phyloP scores from a whole-genome alignment of 2,113 vertebrate genomes.

The Choloepus hoffmanni region DNA sequence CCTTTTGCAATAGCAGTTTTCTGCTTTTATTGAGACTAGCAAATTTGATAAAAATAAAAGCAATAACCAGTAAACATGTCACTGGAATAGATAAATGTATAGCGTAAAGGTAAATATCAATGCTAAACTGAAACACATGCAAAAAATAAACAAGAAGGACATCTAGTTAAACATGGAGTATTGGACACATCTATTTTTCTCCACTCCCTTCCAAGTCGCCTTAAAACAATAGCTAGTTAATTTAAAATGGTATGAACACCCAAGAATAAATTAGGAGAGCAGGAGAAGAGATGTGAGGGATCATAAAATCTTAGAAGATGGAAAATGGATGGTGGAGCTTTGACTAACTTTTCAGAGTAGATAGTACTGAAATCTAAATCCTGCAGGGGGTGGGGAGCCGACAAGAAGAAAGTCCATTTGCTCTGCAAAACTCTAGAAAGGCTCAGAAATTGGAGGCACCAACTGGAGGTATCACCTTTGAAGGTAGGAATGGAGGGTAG shows the following conservation, averaged over 20 bases:
- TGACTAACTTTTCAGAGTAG: not conserved
- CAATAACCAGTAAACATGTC: not conserved
- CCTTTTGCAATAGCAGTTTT: not conserved
- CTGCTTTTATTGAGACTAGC: not conserved
- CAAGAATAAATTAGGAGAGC: not conserved
- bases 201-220: not conserved
- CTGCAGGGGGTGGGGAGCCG: not conserved
- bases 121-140: not conserved
- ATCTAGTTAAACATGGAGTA: not conserved
- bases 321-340: not conserved
- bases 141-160: not conserved
- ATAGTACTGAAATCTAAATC: not conserved
- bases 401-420: not conserved
- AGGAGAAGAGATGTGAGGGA: not conserved
- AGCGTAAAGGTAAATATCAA: conserved; percentile 25
- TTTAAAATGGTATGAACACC: not conserved
- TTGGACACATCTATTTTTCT: not conserved
- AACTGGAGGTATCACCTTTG: not conserved
- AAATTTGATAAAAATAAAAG: not conserved
- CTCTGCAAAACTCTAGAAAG: not conserved
- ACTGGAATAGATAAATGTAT: not conserved
- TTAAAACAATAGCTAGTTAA: not conserved
- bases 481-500: not conserved
- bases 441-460: not conserved
- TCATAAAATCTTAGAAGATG: not conserved